Evolutionary conservation across 2,888 invertebrate species (phyloP).

Genomic region (Protodeltote pygarga): DNA sequence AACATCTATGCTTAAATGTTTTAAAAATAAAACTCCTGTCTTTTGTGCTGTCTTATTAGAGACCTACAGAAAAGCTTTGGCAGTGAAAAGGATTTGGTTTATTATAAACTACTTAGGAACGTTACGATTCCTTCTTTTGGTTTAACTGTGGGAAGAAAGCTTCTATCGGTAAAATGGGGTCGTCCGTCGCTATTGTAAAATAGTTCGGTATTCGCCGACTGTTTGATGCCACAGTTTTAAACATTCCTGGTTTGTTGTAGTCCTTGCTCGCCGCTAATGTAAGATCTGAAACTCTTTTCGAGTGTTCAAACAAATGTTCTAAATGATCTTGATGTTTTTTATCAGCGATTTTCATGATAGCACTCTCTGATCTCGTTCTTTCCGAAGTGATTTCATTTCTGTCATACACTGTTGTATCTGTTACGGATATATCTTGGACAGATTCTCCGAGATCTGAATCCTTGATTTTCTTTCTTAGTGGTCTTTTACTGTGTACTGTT

Average conservation of each 20-base stretch:
- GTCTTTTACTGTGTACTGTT: conserved; percentile 68
- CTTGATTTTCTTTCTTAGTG: conserved; percentile 73
- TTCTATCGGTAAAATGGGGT: conserved; percentile 93
- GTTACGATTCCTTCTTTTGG: conserved; percentile 86
- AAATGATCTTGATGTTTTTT: conserved; percentile 78
- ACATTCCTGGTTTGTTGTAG: conserved; percentile 90
- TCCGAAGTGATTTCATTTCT: conserved; percentile 78
- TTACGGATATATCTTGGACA: conserved; percentile 73
- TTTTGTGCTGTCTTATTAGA: conserved; percentile 18
- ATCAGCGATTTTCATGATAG: conserved; percentile 87
- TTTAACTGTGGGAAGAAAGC: conserved; percentile 92
- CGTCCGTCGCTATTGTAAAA: conserved; percentile 92
- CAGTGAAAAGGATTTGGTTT: conserved; percentile 79
- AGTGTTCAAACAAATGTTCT: conserved; percentile 84
- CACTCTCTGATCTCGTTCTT: conserved; percentile 81
- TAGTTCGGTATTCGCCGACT: conserved; percentile 89
- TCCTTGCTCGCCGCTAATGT: conserved; percentile 91
- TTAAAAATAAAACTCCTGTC: conserved; percentile 22
- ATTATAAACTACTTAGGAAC: conserved; percentile 61
- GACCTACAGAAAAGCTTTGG: conserved; percentile 71
- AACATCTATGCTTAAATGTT: conserved; percentile 18
- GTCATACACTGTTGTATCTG: conserved; percentile 69
- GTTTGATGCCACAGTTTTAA: conserved; percentile 88
- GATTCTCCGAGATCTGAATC: conserved; percentile 77
- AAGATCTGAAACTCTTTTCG: conserved; percentile 90